These are phyloP conservation scores for Pedicia rivosa DNA, from an alignment of 2,888 invertebrate species.

Conservation along the genomic window DNA sequence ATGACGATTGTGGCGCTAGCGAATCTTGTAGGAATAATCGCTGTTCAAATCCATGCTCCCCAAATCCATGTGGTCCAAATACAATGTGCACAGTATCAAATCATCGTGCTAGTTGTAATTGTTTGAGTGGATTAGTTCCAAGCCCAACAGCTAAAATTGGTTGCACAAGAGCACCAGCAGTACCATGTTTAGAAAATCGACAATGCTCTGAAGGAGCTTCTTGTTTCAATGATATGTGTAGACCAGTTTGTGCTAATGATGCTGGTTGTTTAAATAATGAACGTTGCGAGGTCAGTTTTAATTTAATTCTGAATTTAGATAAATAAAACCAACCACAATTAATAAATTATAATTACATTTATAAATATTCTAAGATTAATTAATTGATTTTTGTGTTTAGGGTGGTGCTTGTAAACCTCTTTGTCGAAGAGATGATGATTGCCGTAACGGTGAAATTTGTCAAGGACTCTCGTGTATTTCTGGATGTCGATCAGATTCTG, in stretches of 20 bases:
- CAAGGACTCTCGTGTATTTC: constrained; percentile 60
- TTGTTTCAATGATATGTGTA: constrained; percentile 58
- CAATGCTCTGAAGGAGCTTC: constrained; percentile 56
- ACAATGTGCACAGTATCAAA: constrained; percentile 65
- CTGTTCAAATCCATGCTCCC: constrained; percentile 61
- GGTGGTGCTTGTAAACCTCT: constrained; percentile 69
- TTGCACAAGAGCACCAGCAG: constrained; percentile 64
- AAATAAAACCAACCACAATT: too few species aligned
- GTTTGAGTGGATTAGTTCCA: constrained; percentile 61
- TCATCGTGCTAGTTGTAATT: constrained; percentile 68
- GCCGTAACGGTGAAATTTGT: constrained; percentile 74
- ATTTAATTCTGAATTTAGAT: too few species aligned
- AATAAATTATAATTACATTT: too few species aligned
- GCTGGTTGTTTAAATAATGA: constrained; percentile 69
- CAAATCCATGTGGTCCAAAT: constrained; percentile 72
- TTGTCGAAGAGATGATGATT: constrained; percentile 72
- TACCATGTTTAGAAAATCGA: constrained; percentile 57
- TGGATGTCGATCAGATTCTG: constrained; percentile 67
- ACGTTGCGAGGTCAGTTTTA: constrained; percentile 22
- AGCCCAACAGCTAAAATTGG: constrained; percentile 80
- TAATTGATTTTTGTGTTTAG: too few species aligned
- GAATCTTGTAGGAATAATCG: constrained; percentile 68
- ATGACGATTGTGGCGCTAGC: constrained; percentile 74
- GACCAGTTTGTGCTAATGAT: constrained; percentile 61
- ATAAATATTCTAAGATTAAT: too few species aligned